These are phyloP conservation scores for Acropternis orthonyx DNA, from an alignment of 2,797 vertebrate genomes.

Conservation along the genomic window DNA sequence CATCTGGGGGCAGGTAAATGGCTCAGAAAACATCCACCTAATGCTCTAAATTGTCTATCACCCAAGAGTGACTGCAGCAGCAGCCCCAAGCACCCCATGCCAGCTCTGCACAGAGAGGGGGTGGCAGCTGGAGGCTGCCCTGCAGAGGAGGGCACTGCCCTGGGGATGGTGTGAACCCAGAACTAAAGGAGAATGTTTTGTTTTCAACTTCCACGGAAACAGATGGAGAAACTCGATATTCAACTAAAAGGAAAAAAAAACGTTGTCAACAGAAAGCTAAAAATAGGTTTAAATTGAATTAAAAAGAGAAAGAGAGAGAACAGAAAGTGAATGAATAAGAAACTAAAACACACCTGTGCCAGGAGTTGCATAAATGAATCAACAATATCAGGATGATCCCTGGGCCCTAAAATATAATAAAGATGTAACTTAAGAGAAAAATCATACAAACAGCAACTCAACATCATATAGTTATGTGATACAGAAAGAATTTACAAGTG, in stretches of 20 bases:
- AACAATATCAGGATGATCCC: constrained; percentile 99
- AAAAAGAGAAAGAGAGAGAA: constrained; percentile 94
- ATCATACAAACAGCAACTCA: constrained; percentile 99
- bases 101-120: background rate
- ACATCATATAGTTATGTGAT: constrained; percentile 99
- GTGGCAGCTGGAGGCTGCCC: constrained; percentile 34
- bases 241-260: constrained; percentile 86
- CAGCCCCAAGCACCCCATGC: background rate
- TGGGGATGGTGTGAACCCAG: constrained; percentile 71
- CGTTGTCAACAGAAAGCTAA: constrained; percentile 87
- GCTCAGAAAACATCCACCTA: background rate
- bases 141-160: constrained; percentile 31
- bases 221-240: constrained; percentile 87
- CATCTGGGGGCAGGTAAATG: background rate
- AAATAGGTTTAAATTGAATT: constrained; percentile 85
- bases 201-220: constrained; percentile 86
- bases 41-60: constrained; percentile 24
- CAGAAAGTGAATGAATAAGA: constrained; percentile 99
- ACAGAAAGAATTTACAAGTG: constrained; percentile 98
- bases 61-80: background rate
- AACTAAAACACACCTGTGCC: constrained; percentile 99
- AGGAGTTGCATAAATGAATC: constrained; percentile 99
- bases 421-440: constrained; percentile 99
- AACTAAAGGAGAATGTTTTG: constrained; percentile 81
- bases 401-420: constrained; percentile 99